Evolutionary conservation across 2,113 vertebrate genomes (phyloP).

Genomic region (Ceyx cyanopectus): DNA sequence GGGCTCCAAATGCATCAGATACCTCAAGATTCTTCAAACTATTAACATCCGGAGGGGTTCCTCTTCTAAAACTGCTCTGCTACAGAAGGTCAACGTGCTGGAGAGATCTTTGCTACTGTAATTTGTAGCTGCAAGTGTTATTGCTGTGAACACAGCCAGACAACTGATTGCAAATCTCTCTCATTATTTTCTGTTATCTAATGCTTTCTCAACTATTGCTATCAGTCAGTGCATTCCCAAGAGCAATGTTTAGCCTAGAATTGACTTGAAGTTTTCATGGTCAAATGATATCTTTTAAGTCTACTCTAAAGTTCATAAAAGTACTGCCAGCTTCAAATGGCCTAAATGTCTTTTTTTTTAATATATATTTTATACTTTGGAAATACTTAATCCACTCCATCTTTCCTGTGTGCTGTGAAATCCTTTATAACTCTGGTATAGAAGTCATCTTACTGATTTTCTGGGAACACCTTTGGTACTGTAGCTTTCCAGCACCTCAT

Average conservation of each 20-base stretch:
- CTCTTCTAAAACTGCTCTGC: not conserved
- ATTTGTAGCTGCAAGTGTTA: not conserved
- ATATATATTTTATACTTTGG: not conserved
- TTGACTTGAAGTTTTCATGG: not conserved
- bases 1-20: not conserved
- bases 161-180: slow-evolving; percentile 32
- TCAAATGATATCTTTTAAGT: not conserved
- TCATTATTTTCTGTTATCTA: slow-evolving; percentile 50
- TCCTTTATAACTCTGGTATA: not conserved
- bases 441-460: not conserved
- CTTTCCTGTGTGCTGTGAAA: not conserved
- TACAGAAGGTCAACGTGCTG: accelerated
- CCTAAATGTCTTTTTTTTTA: not conserved
- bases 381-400: not conserved
- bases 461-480: not conserved
- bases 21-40: not conserved
- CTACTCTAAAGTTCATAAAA: not conserved
- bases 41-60: not conserved
- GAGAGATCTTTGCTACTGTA: not conserved
- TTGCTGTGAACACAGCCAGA: not conserved
- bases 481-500: not conserved
- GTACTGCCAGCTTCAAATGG: not conserved
- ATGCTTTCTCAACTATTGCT: slow-evolving; percentile 9
- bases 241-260: not conserved
- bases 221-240: not conserved